Conservation (phyloP, 2,797 vertebrate genomes). For the Semaprochilodus insignis region DNA sequence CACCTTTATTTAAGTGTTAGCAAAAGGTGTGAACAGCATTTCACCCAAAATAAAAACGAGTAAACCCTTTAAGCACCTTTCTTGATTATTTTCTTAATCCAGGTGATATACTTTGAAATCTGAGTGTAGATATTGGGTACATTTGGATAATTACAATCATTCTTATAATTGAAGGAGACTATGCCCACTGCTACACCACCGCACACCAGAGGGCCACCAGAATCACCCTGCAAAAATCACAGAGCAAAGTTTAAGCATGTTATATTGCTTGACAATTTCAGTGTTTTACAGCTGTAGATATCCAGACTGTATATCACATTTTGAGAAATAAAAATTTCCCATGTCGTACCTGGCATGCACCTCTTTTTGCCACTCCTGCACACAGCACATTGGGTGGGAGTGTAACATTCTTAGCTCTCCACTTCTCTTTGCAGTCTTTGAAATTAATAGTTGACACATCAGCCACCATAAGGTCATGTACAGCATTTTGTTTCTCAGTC, state of each 20-base stretch:
- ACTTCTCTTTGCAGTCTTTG: slow-evolving; percentile 31
- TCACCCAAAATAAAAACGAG: not conserved
- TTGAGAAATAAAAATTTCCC: no score
- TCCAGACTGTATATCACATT: no score
- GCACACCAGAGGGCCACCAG: slow-evolving; percentile 75
- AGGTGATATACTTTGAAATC: slow-evolving; percentile 62
- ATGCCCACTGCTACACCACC: slow-evolving; percentile 62
- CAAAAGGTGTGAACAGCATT: not conserved
- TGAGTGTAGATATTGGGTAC: slow-evolving; percentile 72
- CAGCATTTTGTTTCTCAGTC: not conserved
- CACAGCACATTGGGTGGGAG: slow-evolving; percentile 55
- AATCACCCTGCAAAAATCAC: slow-evolving; percentile 60
- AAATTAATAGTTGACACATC: slow-evolving; percentile 40
- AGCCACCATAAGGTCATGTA: slow-evolving; percentile 35
- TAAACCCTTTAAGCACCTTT: not conserved
- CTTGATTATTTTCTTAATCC: slow-evolving; percentile 62
- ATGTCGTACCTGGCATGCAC: slow-evolving; percentile 49
- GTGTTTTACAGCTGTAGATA: no score
- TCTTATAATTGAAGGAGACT: slow-evolving; percentile 59
- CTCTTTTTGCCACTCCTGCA: slow-evolving; percentile 52
- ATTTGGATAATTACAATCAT: slow-evolving; percentile 57
- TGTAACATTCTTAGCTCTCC: not conserved
- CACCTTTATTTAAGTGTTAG: not conserved
- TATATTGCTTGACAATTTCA: no score
- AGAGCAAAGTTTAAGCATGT: not conserved